A percentile compares a stretch with the other conserved stretches of the same genome.
phyloP scores from a whole-genome alignment of 2,797 vertebrate species.

The Forpus xanthops region DNA sequence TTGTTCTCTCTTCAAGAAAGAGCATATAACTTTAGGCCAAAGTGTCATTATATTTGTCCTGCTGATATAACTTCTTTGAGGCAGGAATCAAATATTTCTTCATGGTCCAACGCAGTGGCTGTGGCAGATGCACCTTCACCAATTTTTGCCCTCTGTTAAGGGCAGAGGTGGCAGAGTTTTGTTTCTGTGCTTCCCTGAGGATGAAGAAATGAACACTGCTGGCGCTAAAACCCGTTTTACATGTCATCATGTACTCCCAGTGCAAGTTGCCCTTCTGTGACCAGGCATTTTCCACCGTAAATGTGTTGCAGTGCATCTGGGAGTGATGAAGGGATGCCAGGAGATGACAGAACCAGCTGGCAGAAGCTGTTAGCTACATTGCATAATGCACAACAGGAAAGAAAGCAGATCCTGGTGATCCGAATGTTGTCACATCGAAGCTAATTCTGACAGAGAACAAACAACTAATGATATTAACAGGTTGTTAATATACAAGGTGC shows the following conservation, averaged over 20 bases:
- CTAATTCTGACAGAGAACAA: background rate
- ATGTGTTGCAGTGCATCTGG: background rate
- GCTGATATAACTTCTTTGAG: background rate
- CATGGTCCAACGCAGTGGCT: background rate
- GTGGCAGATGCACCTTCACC: background rate
- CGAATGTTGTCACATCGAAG: background rate
- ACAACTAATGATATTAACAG: background rate
- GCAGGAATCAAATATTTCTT: background rate
- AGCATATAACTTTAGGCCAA: background rate
- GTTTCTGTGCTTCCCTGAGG: rapidly evolving
- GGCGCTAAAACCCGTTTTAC: background rate
- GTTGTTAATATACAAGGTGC: background rate
- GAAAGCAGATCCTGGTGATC: background rate
- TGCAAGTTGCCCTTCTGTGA: background rate
- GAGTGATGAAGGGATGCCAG: background rate
- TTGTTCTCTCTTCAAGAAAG: background rate
- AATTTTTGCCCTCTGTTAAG: background rate
- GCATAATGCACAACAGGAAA: background rate
- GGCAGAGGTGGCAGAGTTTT: background rate
- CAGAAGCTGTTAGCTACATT: background rate
- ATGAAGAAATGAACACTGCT: background rate
- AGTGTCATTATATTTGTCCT: background rate
- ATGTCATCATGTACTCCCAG: background rate
- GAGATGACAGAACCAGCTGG: background rate
- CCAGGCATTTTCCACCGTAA: background rate